These are phyloP conservation scores for Apeira syringaria DNA, from an alignment of 2,888 invertebrate species.

Conservation along the genomic window DNA sequence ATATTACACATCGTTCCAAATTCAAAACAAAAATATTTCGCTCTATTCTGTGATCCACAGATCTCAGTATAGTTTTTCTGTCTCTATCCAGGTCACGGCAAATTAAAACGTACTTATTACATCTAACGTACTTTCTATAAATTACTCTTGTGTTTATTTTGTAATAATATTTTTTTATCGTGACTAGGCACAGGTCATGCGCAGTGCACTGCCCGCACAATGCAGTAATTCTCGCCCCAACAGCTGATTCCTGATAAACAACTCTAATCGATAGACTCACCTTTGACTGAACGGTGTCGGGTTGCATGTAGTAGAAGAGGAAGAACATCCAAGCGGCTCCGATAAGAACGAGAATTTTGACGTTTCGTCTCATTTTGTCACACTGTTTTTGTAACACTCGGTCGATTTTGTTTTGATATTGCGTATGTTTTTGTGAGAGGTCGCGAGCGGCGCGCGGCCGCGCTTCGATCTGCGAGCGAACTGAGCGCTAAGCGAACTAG, in stretches of 20 bases:
- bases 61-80: constrained; percentile 17
- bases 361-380: constrained; percentile 67
- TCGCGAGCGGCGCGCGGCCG: constrained; percentile 74
- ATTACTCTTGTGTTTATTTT: constrained; percentile 19
- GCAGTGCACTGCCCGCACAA: constrained; percentile 51
- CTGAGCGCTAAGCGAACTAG: constrained; percentile 42
- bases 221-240: constrained; percentile 44
- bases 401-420: constrained; percentile 38
- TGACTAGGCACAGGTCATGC: constrained; percentile 52
- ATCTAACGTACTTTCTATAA: constrained; percentile 28
- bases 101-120: constrained; percentile 22
- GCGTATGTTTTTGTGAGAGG: constrained; percentile 40
- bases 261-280: constrained; percentile 40
- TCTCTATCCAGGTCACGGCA: constrained; percentile 23
- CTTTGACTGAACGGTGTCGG: constrained; percentile 67
- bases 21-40: constrained; percentile 2
- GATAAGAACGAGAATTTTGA: constrained; percentile 70
- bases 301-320: constrained; percentile 75
- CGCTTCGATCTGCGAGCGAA: constrained; percentile 68
- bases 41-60: constrained; percentile 9
- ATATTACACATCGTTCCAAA: constrained; percentile 1
- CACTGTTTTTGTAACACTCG: constrained; percentile 38
- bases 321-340: constrained; percentile 75
- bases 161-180: neutral
- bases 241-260: constrained; percentile 59